Base-by-base conservation (phyloP, 2,888 invertebrate species). In the Acrobasis suavella region DNA sequence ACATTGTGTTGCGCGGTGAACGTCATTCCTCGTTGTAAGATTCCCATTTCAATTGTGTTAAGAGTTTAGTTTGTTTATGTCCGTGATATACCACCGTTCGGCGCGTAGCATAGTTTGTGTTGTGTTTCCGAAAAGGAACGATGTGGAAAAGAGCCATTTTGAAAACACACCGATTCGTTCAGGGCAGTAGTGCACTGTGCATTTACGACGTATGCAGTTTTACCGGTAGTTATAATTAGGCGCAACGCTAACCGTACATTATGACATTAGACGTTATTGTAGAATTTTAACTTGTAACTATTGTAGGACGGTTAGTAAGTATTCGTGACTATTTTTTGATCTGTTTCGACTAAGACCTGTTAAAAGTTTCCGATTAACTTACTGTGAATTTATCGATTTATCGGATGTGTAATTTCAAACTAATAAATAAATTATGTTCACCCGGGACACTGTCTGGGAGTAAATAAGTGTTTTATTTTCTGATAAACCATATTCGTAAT, bases 61-160 rank as follows among this genome's bases (percentile, higher is more conserved):
- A 46, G 46, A 14, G 14, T 77, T 22, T 32, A 79, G 76, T 75
- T 76, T 80, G 72, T 39, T 50, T 52, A 65, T 69, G 71, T 65
- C 65, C 68, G 68, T 69, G 59, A 67, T 74, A 46, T 12, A 5
- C 46, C 65, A 65, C 62, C 64, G 69, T 66, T 80, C 77, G 79
- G 69, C 84, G 80, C 85, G 86, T 87, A 86, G 91, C 91, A 89
- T 92, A 86, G 76, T 94, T 96, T 96, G 96, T 96, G 96, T 95
- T 96, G 96, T 96, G 96, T 96, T 96, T 96, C 95, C 94, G 95
- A 95, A 95, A 95, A 95, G 95, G 94, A 95, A 93, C 91, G 87
- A 88, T 87, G 93, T 90, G 96, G 96, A 96, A 96, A 96, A 96
- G 96, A 96, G 96, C 96, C 95, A 96, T 95, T 96, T 95, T 94